These are phyloP conservation scores for Eulemur albifrons DNA, from an alignment of 2,797 vertebrate genomes.

Conservation along the genomic window DNA sequence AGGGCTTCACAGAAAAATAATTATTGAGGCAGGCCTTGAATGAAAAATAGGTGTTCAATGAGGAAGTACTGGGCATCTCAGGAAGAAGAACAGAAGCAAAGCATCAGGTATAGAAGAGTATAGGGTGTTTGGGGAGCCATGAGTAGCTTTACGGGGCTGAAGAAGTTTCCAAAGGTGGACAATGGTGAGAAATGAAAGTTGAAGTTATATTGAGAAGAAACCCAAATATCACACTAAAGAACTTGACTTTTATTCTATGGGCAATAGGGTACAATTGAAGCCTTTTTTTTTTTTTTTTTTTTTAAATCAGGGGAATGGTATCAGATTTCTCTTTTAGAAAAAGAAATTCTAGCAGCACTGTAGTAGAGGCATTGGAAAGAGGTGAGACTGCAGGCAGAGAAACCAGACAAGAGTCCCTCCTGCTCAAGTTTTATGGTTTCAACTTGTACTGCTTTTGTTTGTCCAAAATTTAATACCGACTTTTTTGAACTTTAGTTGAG, in stretches of 20 bases:
- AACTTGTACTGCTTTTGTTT: neutral
- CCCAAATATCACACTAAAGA: neutral
- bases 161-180: neutral
- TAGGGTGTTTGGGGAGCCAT: neutral
- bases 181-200: neutral
- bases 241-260: slow-evolving; percentile 4
- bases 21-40: neutral
- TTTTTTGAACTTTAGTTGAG: slow-evolving; percentile 21
- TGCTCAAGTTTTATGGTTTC: neutral
- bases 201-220: slow-evolving; percentile 43
- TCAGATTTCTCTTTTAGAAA: slow-evolving; percentile 31
- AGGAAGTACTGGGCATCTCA: neutral
- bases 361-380: neutral
- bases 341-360: neutral
- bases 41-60: neutral
- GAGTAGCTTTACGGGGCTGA: neutral
- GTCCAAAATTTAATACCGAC: neutral
- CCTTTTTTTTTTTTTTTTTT: neutral
- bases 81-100: neutral
- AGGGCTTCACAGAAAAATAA: neutral
- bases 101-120: neutral
- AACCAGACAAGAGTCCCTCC: neutral
- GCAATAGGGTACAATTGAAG: neutral
- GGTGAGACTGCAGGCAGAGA: neutral
- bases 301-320: neutral